phyloP scores from a whole-genome alignment of 2,113 vertebrate genomes.

The Pungitius pungitius region DNA sequence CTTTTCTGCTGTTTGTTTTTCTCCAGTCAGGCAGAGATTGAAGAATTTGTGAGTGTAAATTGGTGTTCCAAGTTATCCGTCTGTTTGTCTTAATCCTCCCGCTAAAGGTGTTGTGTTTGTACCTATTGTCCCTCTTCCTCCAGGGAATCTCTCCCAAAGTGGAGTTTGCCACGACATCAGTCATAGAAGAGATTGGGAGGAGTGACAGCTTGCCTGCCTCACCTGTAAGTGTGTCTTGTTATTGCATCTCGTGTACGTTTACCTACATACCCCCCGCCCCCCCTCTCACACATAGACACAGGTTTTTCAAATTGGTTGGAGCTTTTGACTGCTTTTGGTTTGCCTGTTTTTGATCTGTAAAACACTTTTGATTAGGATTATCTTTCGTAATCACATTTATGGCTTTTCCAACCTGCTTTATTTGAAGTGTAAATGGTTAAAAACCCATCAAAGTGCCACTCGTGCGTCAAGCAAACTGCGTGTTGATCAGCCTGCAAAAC shows the following conservation, averaged over 20 bases:
- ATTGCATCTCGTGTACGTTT: constrained; percentile 15
- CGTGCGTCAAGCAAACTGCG: constrained; percentile 3
- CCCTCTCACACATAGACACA: background rate
- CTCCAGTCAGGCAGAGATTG: constrained; percentile 56
- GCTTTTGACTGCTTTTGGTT: constrained; percentile 10
- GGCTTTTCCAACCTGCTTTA: constrained; percentile 9
- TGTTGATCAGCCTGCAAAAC: background rate
- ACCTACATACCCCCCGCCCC: background rate
- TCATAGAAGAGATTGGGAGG: constrained; percentile 87
- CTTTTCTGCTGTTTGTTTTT: constrained; percentile 64
- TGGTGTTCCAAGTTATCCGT: constrained; percentile 62
- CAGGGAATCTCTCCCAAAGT: constrained; percentile 94
- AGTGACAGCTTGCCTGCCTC: constrained; percentile 50
- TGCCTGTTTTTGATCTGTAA: constrained; percentile 16
- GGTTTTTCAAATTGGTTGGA: constrained; percentile 7
- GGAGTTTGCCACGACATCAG: constrained; percentile 89
- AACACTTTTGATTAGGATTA: background rate
- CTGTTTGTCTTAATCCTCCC: constrained; percentile 55
- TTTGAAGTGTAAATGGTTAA: constrained; percentile 9
- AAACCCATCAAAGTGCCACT: constrained; percentile 16
- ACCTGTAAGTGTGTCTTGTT: constrained; percentile 71
- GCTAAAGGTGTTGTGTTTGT: constrained; percentile 58
- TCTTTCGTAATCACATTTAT: background rate
- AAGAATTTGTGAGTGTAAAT: constrained; percentile 69
- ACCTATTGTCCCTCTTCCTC: constrained; percentile 56